Evolutionary conservation across 2,797 vertebrate genomes (phyloP), one percentile per base, ranked within the genome.

Genomic region (Eurystomus glaucurus): DNA sequence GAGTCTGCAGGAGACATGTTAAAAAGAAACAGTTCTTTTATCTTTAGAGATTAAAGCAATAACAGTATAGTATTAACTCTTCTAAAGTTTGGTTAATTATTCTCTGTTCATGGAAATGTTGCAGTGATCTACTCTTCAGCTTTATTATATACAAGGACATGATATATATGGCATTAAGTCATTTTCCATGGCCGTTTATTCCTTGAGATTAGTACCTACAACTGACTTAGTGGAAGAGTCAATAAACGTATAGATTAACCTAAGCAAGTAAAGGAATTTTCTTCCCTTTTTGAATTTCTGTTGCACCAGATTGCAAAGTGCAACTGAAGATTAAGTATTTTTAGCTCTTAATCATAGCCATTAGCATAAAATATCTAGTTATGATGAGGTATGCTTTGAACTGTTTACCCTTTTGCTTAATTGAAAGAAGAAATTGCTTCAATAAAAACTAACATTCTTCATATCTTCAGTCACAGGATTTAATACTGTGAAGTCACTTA

Each of bases 341-440:
- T 83, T 79, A 87, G 37, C 72, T 72, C 48, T 21, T 91, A 80
- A 90, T 52, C 58, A 29, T 72, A 92, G 10, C 2, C 2, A 51
- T 97, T 94, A 92, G 23, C 69, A 80, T 87, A 91, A 75, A 71
- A 62, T 15, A 60, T 77, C 51, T 93, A 80, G 71, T 91, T 4
- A 12, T 45, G 70, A 29, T 33, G 8, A 12, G 65, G 35, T 83
- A 54, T 76, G 41, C 8, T 82, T 91, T 93, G n/a, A 93, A 79
- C 16, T 68, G 4, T 70, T 92, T 68, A 72, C 3, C 4, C 28
- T 93, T 97, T 95, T 69, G 29, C 55, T 85, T 92, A 93, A 85
- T 29, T 93, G 70, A 90, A 85, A 95, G 76, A 96, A 90, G 45
- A 95, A 92, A 93, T 70, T 84, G 7, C 29, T 95, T 90, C 72